These are phyloP conservation scores for Gymnarchus niloticus DNA, from an alignment of 2,113 vertebrate genomes.

Conservation along the genomic window DNA sequence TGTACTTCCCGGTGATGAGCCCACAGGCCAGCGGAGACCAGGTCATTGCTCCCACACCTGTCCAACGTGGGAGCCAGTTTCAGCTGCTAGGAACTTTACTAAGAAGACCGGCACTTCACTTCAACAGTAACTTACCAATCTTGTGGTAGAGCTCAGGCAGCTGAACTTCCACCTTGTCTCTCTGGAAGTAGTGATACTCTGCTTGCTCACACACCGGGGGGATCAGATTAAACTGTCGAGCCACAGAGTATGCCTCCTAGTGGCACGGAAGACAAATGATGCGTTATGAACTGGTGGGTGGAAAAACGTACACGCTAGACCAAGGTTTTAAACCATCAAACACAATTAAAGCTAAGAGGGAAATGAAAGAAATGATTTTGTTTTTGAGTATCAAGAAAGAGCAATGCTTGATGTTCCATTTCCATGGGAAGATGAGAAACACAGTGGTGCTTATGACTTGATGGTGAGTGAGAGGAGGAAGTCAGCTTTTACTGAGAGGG, in stretches of 20 bases:
- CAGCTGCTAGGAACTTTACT: background rate
- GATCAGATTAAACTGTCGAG: slow-evolving; percentile 87
- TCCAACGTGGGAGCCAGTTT: background rate
- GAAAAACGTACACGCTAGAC: background rate
- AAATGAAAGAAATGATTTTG: background rate
- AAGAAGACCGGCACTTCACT: background rate
- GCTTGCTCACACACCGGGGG: slow-evolving; percentile 86
- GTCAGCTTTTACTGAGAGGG: background rate
- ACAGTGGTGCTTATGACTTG: background rate
- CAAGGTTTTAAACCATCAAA: background rate
- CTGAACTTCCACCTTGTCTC: slow-evolving; percentile 82
- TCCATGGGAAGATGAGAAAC: background rate
- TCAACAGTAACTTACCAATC: slow-evolving; percentile 65
- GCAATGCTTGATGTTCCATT: background rate
- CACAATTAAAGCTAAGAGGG: background rate
- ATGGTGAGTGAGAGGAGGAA: background rate
- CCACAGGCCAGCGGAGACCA: slow-evolving; percentile 85
- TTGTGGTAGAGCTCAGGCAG: slow-evolving; percentile 89
- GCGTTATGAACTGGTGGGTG: background rate
- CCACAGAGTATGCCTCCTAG: slow-evolving; percentile 86
- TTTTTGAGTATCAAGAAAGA: background rate
- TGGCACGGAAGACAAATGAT: slow-evolving; percentile 29
- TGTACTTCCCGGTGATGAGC: slow-evolving; percentile 84
- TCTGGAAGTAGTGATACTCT: slow-evolving; percentile 85
- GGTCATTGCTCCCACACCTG: slow-evolving; percentile 87